A percentile compares a stretch with the other conserved stretches of the same genome.
phyloP scores from a whole-genome alignment of 2,113 vertebrate genomes.

The Zosterops hypoxanthus region DNA sequence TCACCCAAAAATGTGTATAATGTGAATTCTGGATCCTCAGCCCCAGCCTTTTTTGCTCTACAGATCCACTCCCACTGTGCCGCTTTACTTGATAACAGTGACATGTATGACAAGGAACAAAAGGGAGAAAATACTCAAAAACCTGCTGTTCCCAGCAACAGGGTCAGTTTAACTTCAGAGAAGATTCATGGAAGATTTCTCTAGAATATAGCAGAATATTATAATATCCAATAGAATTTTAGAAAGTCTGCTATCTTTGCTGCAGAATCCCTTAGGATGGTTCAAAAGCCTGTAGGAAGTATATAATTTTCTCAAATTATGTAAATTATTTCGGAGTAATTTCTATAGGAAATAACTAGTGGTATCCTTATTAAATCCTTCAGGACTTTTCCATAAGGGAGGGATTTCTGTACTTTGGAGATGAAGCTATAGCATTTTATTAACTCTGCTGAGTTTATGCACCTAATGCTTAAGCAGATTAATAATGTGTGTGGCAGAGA shows the following conservation, averaged over 20 bases:
- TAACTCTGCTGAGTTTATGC: constrained; percentile 49
- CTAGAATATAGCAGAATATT: constrained; percentile 5
- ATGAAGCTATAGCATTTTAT: constrained; percentile 57
- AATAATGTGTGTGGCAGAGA: constrained; percentile 57
- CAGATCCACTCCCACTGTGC: not conserved
- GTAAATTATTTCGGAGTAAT: constrained; percentile 66
- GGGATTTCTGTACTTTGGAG: constrained; percentile 52
- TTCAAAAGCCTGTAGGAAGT: constrained; percentile 49
- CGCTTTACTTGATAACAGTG: not conserved
- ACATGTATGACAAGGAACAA: not conserved
- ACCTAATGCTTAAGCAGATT: constrained; percentile 49
- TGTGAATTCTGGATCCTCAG: not conserved
- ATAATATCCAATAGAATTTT: constrained; percentile 29
- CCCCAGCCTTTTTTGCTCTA: not conserved
- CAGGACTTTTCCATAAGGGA: constrained; percentile 65
- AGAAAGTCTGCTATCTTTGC: not conserved
- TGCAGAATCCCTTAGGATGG: constrained; percentile 41
- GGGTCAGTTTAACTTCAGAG: not conserved
- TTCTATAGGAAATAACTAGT: constrained; percentile 68
- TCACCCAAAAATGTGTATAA: not conserved
- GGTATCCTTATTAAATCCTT: constrained; percentile 67
- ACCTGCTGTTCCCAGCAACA: not conserved
- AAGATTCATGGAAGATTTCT: constrained; percentile 22
- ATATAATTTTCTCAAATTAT: constrained; percentile 59
- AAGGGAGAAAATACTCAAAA: not conserved